Conservation (phyloP, 2,797 vertebrate genomes). For the Decapterus maruadsi region DNA sequence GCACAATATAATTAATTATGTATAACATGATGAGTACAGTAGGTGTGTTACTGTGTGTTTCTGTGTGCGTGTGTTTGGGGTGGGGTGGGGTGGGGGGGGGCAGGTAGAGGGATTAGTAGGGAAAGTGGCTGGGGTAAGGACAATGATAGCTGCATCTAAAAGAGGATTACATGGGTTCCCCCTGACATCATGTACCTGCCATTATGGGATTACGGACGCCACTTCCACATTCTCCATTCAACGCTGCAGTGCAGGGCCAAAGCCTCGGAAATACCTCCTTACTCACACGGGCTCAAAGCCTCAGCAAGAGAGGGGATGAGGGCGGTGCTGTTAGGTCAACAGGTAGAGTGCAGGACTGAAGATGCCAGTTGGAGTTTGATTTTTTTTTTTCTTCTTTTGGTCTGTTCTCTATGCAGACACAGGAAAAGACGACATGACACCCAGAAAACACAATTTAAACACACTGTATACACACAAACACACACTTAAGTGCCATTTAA, state of each 20-base stretch:
- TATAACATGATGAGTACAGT: background rate
- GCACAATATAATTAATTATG: background rate
- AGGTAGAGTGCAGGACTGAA: constrained; percentile 21
- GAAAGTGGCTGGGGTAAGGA: constrained; percentile 71
- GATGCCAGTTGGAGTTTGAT: constrained; percentile 16
- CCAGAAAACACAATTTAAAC: constrained; percentile 1
- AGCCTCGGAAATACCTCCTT: constrained; percentile 55
- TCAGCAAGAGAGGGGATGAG: background rate
- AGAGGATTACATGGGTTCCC: constrained; percentile 83
- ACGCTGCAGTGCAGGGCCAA: constrained; percentile 38
- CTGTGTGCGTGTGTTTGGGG: constrained; percentile 4
- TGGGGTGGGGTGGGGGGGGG: background rate
- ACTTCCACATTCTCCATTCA: constrained; percentile 73
- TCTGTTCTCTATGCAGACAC: background rate
- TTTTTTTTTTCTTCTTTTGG: background rate
- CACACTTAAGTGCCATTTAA: background rate
- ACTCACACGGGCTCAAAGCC: constrained; percentile 34
- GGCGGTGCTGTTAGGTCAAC: constrained; percentile 33
- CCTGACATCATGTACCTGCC: constrained; percentile 79
- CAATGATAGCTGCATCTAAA: constrained; percentile 81
- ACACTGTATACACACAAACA: background rate
- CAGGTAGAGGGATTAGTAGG: constrained; percentile 71
- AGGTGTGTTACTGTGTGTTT: background rate
- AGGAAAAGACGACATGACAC: background rate
- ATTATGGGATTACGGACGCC: constrained; percentile 83